phyloP scores from a whole-genome alignment of 2,888 invertebrate species.

The Microchrysa polita region DNA sequence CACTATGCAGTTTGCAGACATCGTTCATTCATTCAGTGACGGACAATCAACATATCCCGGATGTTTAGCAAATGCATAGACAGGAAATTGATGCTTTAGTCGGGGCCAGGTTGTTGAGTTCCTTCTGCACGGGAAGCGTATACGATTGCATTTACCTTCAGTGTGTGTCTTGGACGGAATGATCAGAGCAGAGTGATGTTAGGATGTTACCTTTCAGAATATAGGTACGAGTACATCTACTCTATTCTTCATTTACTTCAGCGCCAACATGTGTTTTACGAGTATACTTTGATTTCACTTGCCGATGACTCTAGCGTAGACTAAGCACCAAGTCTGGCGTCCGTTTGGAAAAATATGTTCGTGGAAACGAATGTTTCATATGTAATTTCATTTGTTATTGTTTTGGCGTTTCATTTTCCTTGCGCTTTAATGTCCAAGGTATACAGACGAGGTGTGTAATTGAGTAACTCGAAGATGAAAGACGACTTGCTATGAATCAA shows the following conservation, averaged over 20 bases:
- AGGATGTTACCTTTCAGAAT: conserved; percentile 7
- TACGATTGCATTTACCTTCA: conserved; percentile 39
- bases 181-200: conserved; percentile 30
- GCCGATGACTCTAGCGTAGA: background rate
- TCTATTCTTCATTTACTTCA: background rate
- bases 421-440: background rate
- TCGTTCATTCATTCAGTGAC: conserved; percentile 21
- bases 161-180: conserved; percentile 27
- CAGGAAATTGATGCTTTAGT: conserved; percentile 44
- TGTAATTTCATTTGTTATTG: conserved; percentile 28
- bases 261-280: too few relatives aligned
- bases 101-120: conserved; percentile 41
- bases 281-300: background rate
- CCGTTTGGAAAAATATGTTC: background rate
- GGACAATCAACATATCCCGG: conserved; percentile 45
- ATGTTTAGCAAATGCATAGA: conserved; percentile 45
- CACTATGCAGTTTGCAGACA: too few relatives aligned
- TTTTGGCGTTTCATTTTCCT: conserved; percentile 31
- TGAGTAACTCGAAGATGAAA: background rate
- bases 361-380: conserved; percentile 16
- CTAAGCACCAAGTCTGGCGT: background rate
- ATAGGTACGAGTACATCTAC: background rate
- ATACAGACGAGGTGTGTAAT: background rate
- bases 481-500: too few relatives aligned
- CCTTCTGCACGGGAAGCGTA: conserved; percentile 15